phyloP scores from a whole-genome alignment of 2,888 invertebrate species.

The Zygothrica quintamaculata region DNA sequence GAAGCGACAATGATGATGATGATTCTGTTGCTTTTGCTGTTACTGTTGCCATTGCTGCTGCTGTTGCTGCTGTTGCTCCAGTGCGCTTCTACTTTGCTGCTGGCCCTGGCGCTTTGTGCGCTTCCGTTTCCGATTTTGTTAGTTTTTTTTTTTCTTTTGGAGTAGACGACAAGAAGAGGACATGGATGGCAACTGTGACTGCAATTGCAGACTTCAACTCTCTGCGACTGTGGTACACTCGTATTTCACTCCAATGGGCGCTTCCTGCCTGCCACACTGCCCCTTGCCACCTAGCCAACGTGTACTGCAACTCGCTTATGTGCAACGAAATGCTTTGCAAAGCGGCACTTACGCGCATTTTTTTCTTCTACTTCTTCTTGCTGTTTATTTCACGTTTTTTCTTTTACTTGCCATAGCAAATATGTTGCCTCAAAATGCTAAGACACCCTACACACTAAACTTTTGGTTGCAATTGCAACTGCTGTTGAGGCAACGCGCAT shows the following conservation, averaged over 20 bases:
- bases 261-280: constrained; percentile 58
- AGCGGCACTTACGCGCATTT: constrained; percentile 78
- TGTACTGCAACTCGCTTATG: constrained; percentile 21
- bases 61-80: constrained; percentile 10
- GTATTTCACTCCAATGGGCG: constrained; percentile 60
- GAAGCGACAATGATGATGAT: constrained; percentile 73
- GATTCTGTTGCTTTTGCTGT: neutral
- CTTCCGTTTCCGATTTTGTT: constrained; percentile 78
- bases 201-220: neutral
- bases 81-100: constrained; percentile 2
- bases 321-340: constrained; percentile 72
- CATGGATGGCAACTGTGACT: constrained; percentile 8
- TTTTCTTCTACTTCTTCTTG: no score
- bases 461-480: neutral
- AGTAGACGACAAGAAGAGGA: constrained; percentile 28
- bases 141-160: constrained; percentile 70
- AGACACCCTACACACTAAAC: neutral
- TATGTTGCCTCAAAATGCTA: constrained; percentile 49
- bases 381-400: no score
- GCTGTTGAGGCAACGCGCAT: neutral
- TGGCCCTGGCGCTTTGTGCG: constrained; percentile 71
- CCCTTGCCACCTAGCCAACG: constrained; percentile 4
- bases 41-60: constrained; percentile 14
- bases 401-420: constrained; percentile 63
- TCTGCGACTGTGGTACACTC: no score